phyloP scores from a whole-genome alignment of 1,140 invertebrate species.

The Neodiprion fabricii region DNA sequence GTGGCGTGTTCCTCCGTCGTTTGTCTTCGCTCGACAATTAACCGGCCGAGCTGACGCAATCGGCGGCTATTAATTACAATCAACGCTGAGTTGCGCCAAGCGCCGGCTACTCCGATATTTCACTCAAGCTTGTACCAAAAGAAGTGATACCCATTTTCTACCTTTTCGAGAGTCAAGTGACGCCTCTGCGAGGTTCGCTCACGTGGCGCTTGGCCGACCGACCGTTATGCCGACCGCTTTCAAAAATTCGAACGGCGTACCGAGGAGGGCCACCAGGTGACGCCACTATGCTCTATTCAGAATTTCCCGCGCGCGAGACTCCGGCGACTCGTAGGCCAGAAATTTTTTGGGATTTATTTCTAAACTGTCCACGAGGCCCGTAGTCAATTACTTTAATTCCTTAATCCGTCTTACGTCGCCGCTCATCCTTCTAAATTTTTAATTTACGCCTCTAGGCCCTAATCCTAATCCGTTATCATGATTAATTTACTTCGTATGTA shows the following conservation, averaged over 20 bases:
- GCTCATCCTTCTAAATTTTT: neutral
- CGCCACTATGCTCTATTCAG: neutral
- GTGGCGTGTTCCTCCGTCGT: conserved; percentile 50
- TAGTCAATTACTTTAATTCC: too few species aligned
- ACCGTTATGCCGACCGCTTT: neutral
- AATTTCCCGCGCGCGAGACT: neutral
- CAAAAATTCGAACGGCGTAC: neutral
- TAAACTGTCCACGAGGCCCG: neutral
- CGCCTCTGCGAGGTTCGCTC: neutral
- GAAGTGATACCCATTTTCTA: neutral
- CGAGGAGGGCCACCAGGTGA: neutral
- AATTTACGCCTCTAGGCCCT: neutral
- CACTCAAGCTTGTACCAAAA: neutral
- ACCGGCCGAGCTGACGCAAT: conserved; percentile 41
- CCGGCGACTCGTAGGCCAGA: neutral
- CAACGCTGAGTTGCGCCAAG: conserved; percentile 44
- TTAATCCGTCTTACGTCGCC: too few species aligned
- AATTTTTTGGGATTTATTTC: neutral
- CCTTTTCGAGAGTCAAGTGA: neutral
- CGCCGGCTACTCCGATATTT: neutral
- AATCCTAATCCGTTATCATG: neutral
- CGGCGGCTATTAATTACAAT: conserved; percentile 58
- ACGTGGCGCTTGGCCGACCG: neutral
- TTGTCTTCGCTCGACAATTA: conserved; percentile 55
- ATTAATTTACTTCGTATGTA: neutral